Base-by-base conservation (phyloP, 2,888 invertebrate genomes). In the Elysia crispata region DNA sequence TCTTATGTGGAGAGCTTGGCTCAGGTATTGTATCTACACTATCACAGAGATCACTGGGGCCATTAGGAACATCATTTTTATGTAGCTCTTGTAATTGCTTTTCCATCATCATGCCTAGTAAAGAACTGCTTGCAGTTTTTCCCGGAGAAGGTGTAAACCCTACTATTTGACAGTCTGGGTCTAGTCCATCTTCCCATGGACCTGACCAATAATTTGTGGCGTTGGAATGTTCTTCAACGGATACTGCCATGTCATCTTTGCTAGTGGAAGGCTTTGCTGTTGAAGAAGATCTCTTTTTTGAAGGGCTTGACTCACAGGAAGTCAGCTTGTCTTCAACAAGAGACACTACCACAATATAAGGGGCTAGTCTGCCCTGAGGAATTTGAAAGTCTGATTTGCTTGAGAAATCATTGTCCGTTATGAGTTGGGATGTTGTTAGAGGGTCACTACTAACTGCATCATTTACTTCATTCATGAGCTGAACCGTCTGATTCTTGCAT, bases 401-500 rank as follows among this genome's bases (percentile, higher is more conserved):
- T 60, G 70, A 23, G 67, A 67, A 79, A 73, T 82, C 79, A 62
- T 80, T 80, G 69, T 83, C 76, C 30, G 83, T 73, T 66, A 84
- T 80, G 33, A 84, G 81, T 49, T 79, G 33, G 5, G 83, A 77
- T 33, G 60, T 8, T 20, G 57, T 79, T 41, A 76, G 64, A 20
- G 72, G 89, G 60, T 90, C 90, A 31, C 89, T 86, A 87, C 93
- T 94, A 81, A 94, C 94, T 0, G 95, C 95, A 91, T 95, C 94
- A 89, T 95, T 95, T 80, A 95, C 95, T 89, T 95, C 95, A 90
- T 96, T 96, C 94, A 96, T 95, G 20, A 95, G 95, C 86, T 95
- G 95, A 13, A 96, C 95, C 79, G 90, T 89, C 66, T 67, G 64
- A 75, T 79, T 79, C 31, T 60, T 85, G 77, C 87, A 86, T 62